Evolutionary conservation across 2,797 vertebrate genomes (phyloP).

Genomic region (Mormyrus hasselquistii): DNA sequence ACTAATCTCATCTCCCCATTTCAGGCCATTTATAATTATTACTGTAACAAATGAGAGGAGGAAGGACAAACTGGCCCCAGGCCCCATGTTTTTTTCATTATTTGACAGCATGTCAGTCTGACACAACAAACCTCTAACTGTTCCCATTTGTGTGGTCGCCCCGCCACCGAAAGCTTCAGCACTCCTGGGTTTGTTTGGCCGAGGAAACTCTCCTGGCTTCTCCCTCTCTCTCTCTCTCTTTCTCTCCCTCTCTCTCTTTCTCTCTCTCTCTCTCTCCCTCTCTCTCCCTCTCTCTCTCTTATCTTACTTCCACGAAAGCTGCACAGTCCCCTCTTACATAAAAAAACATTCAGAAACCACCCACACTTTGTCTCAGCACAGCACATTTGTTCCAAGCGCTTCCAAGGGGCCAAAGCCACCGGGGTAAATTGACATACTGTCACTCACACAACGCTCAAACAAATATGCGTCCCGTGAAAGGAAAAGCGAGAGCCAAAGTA

Average conservation of each 20-base stretch:
- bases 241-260: neutral
- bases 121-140: conserved; percentile 3
- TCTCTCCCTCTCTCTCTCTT: neutral
- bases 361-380: neutral
- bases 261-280: neutral
- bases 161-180: conserved; percentile 34
- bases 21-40: neutral
- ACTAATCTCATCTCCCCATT: neutral
- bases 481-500: neutral
- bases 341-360: neutral
- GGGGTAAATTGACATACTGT: neutral
- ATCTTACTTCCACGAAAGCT: neutral
- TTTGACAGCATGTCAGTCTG: conserved; percentile 4
- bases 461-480: neutral
- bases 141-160: neutral
- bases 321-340: neutral
- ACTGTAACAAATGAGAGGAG: neutral
- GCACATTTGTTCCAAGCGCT: neutral
- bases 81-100: neutral
- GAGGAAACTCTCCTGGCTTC: conserved; percentile 32
- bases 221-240: neutral
- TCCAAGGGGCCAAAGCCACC: neutral
- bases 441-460: neutral
- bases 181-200: conserved; percentile 43
- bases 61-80: neutral